Percentiles rank a stretch among this genome's conserved stretches.
Evolutionary conservation across 2,888 invertebrate species (phyloP).

Genomic region (Leucozona laternaria): DNA sequence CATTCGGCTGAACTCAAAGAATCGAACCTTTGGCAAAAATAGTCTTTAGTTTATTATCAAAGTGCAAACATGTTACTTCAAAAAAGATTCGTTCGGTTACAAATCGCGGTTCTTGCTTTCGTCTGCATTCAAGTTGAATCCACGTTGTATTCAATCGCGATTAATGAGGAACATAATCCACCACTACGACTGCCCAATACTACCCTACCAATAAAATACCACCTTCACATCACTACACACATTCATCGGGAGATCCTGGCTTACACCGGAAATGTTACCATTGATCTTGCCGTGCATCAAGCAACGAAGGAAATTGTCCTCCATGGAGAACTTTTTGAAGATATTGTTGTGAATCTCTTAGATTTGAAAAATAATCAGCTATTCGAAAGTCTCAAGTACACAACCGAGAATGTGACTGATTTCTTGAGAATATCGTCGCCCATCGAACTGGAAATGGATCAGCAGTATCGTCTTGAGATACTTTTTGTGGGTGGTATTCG

Average conservation of each 20-base stretch:
- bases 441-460: conserved; percentile 78
- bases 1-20: conserved; percentile 40
- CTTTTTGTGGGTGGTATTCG: conserved; percentile 86
- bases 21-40: neutral
- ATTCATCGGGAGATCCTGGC: conserved; percentile 78
- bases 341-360: conserved; percentile 78
- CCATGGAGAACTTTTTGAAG: conserved; percentile 79
- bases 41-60: conserved; percentile 52
- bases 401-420: conserved; percentile 76
- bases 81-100: conserved; percentile 17
- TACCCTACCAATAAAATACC: conserved; percentile 85
- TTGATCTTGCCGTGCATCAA: conserved; percentile 79
- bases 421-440: conserved; percentile 79
- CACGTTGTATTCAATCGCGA: conserved; percentile 13
- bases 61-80: conserved; percentile 56
- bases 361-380: conserved; percentile 76
- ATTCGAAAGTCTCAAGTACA: conserved; percentile 78
- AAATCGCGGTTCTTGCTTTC: conserved; percentile 38
- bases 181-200: conserved; percentile 85
- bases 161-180: neutral
- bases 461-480: conserved; percentile 83
- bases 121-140: conserved; percentile 9
- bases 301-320: conserved; percentile 81
- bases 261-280: conserved; percentile 80
- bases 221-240: conserved; percentile 80